phyloP scores from a whole-genome alignment of 2,888 invertebrate genomes.

The Augochlorella aurata region DNA sequence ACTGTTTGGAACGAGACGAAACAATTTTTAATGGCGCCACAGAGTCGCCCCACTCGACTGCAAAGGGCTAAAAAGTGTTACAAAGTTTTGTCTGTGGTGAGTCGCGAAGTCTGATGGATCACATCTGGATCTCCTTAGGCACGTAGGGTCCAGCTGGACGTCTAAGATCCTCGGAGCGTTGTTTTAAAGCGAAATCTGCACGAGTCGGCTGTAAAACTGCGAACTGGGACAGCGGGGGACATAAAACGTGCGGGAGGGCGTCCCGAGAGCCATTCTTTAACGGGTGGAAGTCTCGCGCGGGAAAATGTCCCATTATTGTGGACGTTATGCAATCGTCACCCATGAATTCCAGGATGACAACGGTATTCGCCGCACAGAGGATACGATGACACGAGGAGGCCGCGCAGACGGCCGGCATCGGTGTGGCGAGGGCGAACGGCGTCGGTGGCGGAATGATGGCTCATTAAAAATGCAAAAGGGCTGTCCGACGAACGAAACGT shows the following conservation, averaged over 20 bases:
- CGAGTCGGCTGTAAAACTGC: not conserved
- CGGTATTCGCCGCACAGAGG: conserved; percentile 8
- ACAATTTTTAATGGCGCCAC: too few relatives aligned
- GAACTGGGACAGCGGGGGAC: not conserved
- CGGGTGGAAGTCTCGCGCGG: not conserved
- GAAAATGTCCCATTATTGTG: not conserved
- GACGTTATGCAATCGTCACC: conserved; percentile 16
- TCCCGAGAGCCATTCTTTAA: not conserved
- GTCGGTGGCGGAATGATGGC: conserved; percentile 23
- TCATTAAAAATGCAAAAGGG: conserved; percentile 63
- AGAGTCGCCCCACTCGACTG: too few relatives aligned
- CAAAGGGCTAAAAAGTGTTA: too few relatives aligned
- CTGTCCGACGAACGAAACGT: conserved; percentile 46
- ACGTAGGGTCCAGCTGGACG: too few relatives aligned
- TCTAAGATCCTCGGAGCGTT: too few relatives aligned
- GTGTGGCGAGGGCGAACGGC: conserved; percentile 1
- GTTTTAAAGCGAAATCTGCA: not conserved
- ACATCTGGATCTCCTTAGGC: too few relatives aligned
- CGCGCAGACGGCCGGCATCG: not conserved
- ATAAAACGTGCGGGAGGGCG: not conserved
- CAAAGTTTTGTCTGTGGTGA: too few relatives aligned
- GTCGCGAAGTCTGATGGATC: too few relatives aligned
- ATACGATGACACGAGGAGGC: conserved; percentile 2
- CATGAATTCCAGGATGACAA: conserved; percentile 16
- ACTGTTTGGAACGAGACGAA: too few relatives aligned